Evolutionary conservation across 2,888 invertebrate species (phyloP), one percentile per base, ranked within the genome.

Genomic region (Lithophane socia): DNA sequence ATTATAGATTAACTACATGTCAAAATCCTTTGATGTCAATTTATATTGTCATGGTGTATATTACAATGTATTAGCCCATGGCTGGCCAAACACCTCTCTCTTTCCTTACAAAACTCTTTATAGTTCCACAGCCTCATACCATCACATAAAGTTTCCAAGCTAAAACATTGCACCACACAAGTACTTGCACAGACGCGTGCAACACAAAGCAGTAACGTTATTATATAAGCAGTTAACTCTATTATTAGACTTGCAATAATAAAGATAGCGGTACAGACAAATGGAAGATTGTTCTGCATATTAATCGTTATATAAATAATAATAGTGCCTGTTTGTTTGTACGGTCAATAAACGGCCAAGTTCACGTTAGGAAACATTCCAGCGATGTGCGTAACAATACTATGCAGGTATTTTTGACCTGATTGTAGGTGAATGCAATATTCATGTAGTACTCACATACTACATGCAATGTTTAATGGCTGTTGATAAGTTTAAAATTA

Each of bases 161-260:
- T 12, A 42, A 60, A 69, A 58, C 42, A 66, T 82, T 82, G 64
- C 82, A 80, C 56, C 68, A 80, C 16, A 49, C 52, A 52, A 72
- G 52, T 63, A 63, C 66, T 63, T 49, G 63, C 56, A 18, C 7
- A 16, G 44, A 56, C 44, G 42, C 56, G 54, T 70, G 52, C 44
- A 69, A 67, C 49, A 56, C 56, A 67, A 54, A 58, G 44, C 70
- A 65, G 63, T 29, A 54, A 81, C 70, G 21, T 29, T 67, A 72
- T 86, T 83, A 86, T 75, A 78, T 84, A 85, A 85, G 29, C 71
- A 67, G 61, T 78, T 73, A 78, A 63, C 42, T 63, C 68, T 83
- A 86, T 77, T 75, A 84, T 73, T 86, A 86, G 56, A 73, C 42
- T 73, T 56, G 61, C 29, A 66, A 68, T 73, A 76, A 81, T 72